phyloP scores from a whole-genome alignment of 2,888 invertebrate species.

The Aelia acuminata region DNA sequence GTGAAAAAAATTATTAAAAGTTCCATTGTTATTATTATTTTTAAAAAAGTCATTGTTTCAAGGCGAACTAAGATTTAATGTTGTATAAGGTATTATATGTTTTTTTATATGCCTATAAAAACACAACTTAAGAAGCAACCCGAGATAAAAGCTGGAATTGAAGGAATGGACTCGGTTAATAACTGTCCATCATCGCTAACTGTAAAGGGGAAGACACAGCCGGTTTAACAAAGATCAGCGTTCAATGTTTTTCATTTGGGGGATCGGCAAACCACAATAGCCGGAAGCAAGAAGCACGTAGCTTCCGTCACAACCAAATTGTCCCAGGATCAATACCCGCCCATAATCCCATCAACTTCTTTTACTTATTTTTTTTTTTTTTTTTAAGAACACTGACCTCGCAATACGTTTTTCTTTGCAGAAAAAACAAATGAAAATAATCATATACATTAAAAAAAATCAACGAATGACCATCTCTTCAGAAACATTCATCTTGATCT shows the following conservation, averaged over 20 bases:
- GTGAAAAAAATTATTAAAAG: no score
- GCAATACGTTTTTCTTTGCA: neutral
- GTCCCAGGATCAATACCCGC: slow-evolving; percentile 47
- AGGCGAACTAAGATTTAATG: neutral
- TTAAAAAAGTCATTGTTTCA: neutral
- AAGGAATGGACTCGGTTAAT: neutral
- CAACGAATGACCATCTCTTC: no score
- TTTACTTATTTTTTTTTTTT: neutral
- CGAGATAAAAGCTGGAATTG: neutral
- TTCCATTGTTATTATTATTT: neutral
- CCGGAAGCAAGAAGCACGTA: slow-evolving; percentile 24
- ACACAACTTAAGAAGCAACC: neutral
- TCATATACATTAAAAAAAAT: no score
- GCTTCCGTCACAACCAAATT: neutral
- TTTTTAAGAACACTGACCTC: neutral
- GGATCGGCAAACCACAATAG: slow-evolving; percentile 38
- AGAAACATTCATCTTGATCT: no score
- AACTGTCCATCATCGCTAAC: neutral
- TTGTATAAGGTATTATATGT: neutral
- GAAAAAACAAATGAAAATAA: neutral
- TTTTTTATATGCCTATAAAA: neutral
- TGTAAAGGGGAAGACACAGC: neutral
- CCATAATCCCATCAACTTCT: slow-evolving; percentile 43
- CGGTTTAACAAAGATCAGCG: neutral
- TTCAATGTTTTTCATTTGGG: neutral